These are phyloP conservation scores for Psittacula derbiana DNA, from an alignment of 2,797 vertebrate genomes.

Conservation along the genomic window DNA sequence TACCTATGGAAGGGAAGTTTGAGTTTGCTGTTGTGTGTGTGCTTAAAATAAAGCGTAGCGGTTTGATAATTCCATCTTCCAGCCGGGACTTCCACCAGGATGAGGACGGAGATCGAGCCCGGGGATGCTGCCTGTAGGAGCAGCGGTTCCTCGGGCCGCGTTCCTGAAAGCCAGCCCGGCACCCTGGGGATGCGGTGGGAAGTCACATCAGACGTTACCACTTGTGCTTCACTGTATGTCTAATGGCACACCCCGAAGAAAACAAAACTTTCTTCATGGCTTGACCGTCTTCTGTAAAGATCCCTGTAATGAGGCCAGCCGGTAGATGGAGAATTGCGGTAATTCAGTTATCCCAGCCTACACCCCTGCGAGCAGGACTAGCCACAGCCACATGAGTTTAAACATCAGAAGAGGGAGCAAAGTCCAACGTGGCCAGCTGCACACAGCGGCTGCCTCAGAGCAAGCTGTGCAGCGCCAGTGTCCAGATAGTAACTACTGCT, in stretches of 20 bases:
- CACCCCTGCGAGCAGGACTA: neutral
- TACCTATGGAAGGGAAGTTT: neutral
- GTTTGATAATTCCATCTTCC: neutral
- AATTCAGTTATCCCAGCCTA: neutral
- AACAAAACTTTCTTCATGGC: neutral
- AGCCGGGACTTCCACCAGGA: neutral
- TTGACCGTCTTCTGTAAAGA: neutral
- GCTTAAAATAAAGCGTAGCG: accelerated
- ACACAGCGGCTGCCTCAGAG: neutral
- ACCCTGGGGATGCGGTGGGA: neutral
- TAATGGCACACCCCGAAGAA: accelerated
- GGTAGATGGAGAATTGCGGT: neutral
- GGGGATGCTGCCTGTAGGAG: accelerated
- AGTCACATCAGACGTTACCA: neutral
- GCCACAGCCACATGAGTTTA: neutral
- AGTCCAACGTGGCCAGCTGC: neutral
- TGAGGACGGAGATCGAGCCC: neutral
- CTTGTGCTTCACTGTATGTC: neutral
- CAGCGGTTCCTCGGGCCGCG: neutral
- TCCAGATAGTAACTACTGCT: too few species aligned
- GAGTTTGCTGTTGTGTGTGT: neutral
- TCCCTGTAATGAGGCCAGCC: neutral
- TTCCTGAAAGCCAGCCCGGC: neutral
- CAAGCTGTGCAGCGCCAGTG: neutral
- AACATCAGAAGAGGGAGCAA: neutral